A percentile compares a stretch with the other conserved stretches of the same genome.
Evolutionary conservation across 1,140 invertebrate species (phyloP).

Genomic region (Zaprionus vittiger): DNA sequence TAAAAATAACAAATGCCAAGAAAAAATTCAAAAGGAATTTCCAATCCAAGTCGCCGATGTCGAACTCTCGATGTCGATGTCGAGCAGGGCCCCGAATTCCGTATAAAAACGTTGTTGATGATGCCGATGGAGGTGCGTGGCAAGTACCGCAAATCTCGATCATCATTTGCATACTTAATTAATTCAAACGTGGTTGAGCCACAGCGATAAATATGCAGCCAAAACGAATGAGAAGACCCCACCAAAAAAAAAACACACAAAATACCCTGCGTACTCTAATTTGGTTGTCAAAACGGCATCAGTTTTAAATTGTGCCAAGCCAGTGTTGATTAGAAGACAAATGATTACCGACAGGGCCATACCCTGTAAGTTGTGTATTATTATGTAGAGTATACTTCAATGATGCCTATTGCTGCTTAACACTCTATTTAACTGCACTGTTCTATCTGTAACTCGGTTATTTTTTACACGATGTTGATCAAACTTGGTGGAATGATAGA

Average conservation of each 20-base stretch:
- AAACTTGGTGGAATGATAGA: background rate
- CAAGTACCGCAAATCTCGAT: slow-evolving; percentile 75
- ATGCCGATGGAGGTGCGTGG: slow-evolving; percentile 63
- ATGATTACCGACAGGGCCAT: background rate
- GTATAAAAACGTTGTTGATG: slow-evolving; percentile 40
- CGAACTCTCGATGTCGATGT: slow-evolving; percentile 32
- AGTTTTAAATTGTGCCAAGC: slow-evolving; percentile 55
- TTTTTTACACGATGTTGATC: background rate
- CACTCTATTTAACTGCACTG: background rate
- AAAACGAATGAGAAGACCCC: slow-evolving; percentile 33
- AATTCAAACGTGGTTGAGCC: slow-evolving; percentile 53
- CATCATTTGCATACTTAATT: slow-evolving; percentile 75
- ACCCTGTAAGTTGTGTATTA: background rate
- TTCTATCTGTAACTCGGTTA: background rate
- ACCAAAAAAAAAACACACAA: slow-evolving; percentile 23
- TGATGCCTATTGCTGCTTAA: too few species aligned
- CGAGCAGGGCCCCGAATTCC: slow-evolving; percentile 64
- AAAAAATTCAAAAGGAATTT: slow-evolving; percentile 56
- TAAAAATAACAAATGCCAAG: slow-evolving; percentile 67
- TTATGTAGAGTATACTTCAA: background rate
- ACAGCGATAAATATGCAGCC: slow-evolving; percentile 63
- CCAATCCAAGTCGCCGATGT: slow-evolving; percentile 33
- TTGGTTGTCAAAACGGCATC: slow-evolving; percentile 77
- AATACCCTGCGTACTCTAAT: slow-evolving; percentile 73
- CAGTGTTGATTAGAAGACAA: background rate